A percentile compares a stretch with the other conserved stretches of the same genome.
phyloP scores from a whole-genome alignment of 2,797 vertebrate species.

The Mormyrus hasselquistii region DNA sequence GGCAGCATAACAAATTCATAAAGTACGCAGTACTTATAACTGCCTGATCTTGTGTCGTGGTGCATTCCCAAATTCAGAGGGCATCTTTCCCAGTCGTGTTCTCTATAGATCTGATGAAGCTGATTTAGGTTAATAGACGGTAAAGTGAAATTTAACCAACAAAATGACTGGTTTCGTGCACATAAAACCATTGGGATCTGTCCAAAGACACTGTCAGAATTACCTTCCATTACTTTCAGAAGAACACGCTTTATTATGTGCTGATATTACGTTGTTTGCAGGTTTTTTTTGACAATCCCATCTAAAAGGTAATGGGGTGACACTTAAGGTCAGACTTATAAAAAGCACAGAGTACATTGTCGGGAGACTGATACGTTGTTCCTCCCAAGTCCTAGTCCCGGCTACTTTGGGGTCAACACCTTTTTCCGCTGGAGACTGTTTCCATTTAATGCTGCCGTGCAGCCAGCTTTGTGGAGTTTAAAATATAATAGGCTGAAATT shows the following conservation, averaged over 20 bases:
- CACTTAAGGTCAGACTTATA: constrained; percentile 20
- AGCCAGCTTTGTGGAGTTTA: neutral
- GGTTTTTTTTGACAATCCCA: neutral
- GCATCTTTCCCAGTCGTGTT: neutral
- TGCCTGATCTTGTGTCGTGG: neutral
- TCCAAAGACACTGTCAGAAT: neutral
- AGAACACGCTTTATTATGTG: neutral
- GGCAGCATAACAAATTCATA: neutral
- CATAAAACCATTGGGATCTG: neutral
- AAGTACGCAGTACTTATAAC: neutral
- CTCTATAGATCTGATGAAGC: neutral
- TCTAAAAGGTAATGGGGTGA: constrained; percentile 21
- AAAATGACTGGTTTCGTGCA: neutral
- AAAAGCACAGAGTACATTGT: neutral
- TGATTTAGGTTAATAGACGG: neutral
- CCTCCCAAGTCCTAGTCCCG: neutral
- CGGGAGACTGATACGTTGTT: neutral
- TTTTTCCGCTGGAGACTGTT: neutral
- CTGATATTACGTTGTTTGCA: constrained; percentile 9
- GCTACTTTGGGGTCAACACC: neutral
- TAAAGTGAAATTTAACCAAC: constrained; percentile 9
- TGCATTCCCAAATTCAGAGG: neutral
- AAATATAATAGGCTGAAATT: constrained; percentile 11
- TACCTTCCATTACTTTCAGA: constrained; percentile 14
- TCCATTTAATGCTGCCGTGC: neutral